A percentile compares a stretch with the other conserved stretches of the same genome.
phyloP scores from a whole-genome alignment of 2,797 vertebrate species.

The Epinephelus coioides region DNA sequence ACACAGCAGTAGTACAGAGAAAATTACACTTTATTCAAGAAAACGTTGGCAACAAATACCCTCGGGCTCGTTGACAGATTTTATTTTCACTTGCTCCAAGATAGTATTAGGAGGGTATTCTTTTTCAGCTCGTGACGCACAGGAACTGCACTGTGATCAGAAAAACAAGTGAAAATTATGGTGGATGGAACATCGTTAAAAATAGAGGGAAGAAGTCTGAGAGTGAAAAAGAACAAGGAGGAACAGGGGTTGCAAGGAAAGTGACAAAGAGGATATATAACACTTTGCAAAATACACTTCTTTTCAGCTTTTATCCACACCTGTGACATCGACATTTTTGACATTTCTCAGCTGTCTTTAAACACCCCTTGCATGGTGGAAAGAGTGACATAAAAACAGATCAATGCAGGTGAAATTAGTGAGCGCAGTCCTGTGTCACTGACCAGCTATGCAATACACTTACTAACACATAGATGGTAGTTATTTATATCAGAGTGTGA shows the following conservation, averaged over 20 bases:
- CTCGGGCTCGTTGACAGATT: slow-evolving; percentile 15
- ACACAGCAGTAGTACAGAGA: slow-evolving; percentile 3
- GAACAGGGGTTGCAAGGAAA: background rate
- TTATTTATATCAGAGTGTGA: background rate
- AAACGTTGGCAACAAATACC: slow-evolving; percentile 17
- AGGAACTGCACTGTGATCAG: slow-evolving; percentile 4
- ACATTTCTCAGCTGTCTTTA: background rate
- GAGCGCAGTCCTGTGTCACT: background rate
- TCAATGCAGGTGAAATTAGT: background rate
- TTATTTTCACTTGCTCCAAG: slow-evolving; percentile 22
- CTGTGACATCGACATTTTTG: background rate
- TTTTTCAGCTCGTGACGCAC: slow-evolving; percentile 26
- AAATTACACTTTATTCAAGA: slow-evolving; percentile 16
- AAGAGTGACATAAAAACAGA: slow-evolving; percentile 1
- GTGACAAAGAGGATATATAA: background rate
- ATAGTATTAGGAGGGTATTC: slow-evolving; percentile 17
- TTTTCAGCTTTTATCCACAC: background rate
- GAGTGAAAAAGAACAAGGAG: background rate
- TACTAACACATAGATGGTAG: background rate
- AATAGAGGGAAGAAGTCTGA: background rate
- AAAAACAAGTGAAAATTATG: slow-evolving; percentile 2
- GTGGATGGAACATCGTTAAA: background rate
- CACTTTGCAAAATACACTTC: slow-evolving; percentile 3
- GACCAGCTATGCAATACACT: background rate
- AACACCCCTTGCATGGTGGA: background rate